Percentiles rank a stretch among this genome's conserved stretches.
phyloP scores from a whole-genome alignment of 2,888 invertebrate genomes.

The Cheilosia pagana region DNA sequence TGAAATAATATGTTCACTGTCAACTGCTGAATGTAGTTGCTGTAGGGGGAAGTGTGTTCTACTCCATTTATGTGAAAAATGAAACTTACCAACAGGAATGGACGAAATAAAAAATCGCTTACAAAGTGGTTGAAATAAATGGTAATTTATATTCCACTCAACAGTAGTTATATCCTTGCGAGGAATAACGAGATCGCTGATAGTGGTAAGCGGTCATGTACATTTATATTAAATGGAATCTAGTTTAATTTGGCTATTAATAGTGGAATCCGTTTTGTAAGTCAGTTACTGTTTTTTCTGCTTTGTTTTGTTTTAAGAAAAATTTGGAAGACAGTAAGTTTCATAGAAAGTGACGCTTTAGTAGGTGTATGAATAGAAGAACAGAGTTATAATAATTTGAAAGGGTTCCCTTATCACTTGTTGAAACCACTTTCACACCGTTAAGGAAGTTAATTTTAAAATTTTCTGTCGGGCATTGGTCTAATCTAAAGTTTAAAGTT shows the following conservation, averaged over 20 bases:
- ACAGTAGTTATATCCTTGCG: conserved; percentile 4
- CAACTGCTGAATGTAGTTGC: conserved; percentile 41
- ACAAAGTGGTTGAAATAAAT: conserved; percentile 50
- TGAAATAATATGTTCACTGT: conserved; percentile 75
- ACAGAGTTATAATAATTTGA: too few species aligned
- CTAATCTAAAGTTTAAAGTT: too few species aligned
- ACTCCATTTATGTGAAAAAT: conserved; percentile 7
- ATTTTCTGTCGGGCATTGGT: too few species aligned
- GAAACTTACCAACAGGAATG: background rate
- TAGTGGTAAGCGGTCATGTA: background rate
- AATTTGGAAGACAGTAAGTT: too few species aligned
- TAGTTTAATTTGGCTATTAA: background rate
- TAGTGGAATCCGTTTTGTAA: too few species aligned
- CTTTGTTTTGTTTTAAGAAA: too few species aligned
- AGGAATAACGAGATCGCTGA: background rate
- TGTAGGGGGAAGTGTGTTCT: conserved; percentile 33
- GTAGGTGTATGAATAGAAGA: too few species aligned
- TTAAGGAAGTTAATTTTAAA: too few species aligned
- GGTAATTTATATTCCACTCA: conserved; percentile 37
- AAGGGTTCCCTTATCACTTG: too few species aligned
- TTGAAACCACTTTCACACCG: too few species aligned
- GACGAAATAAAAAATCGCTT: conserved; percentile 22
- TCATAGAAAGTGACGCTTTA: too few species aligned
- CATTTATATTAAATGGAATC: background rate
- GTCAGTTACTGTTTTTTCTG: too few species aligned